Evolutionary conservation across 2,888 invertebrate genomes (phyloP).

Genomic region (Oligia strigilis): DNA sequence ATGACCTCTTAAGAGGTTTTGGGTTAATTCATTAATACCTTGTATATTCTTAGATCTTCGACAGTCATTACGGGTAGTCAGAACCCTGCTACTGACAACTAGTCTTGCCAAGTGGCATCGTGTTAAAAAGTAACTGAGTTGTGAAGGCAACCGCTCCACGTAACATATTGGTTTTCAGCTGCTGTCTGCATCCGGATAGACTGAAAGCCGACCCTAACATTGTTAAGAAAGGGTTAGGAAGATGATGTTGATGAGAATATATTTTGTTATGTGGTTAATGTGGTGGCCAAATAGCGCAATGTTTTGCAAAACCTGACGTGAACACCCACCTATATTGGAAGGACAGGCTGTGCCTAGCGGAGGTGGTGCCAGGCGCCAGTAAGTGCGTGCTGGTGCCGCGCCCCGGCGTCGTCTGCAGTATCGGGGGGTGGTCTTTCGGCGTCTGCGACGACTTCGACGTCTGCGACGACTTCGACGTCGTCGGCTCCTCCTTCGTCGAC

Average conservation of each 20-base stretch:
- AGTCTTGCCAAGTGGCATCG: too few relatives aligned
- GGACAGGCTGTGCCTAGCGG: conserved; percentile 79
- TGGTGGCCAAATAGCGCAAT: neutral
- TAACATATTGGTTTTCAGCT: too few relatives aligned
- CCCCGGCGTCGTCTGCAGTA: conserved; percentile 78
- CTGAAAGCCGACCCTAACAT: neutral
- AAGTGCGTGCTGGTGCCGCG: conserved; percentile 82
- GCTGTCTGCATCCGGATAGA: too few relatives aligned
- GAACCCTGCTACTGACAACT: too few relatives aligned
- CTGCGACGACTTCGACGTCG: neutral
- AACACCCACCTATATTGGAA: conserved; percentile 80
- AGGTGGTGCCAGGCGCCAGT: conserved; percentile 81
- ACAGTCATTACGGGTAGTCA: too few relatives aligned
- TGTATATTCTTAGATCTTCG: too few relatives aligned
- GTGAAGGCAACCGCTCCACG: too few relatives aligned
- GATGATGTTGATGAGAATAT: neutral
- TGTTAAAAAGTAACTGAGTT: too few relatives aligned
- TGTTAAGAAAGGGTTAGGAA: neutral
- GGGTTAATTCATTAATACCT: too few relatives aligned
- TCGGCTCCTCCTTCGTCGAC: neutral
- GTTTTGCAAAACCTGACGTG: neutral
- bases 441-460: neutral
- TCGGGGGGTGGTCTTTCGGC: conserved; percentile 55
- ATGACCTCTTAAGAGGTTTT: too few relatives aligned
- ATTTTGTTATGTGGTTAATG: too few relatives aligned